phyloP scores from a whole-genome alignment of 35 echinoderm and acorn worm genomes.

The Diadema setosum region DNA sequence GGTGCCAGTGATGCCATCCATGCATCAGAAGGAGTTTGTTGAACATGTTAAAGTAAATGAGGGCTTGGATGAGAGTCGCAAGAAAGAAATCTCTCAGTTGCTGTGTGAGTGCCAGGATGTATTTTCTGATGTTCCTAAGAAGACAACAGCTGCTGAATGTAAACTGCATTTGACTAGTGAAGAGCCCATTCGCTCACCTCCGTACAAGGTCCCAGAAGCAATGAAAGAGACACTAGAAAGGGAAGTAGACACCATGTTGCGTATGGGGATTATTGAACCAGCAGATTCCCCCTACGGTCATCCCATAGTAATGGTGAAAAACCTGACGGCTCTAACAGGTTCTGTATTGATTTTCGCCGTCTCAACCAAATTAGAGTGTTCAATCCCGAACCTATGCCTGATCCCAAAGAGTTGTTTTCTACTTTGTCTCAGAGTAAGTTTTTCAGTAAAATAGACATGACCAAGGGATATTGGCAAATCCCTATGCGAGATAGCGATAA shows the following conservation, averaged over 20 bases:
- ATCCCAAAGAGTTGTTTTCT: constrained; percentile 36
- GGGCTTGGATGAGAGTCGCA: neutral
- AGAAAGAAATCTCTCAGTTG: neutral
- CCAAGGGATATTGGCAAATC: constrained; percentile 60
- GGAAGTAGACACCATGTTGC: constrained; percentile 40
- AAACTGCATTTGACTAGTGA: neutral
- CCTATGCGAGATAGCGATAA: neutral
- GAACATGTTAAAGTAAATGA: neutral
- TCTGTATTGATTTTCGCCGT: constrained; percentile 29
- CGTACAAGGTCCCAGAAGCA: constrained; percentile 25
- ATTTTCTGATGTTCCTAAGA: constrained; percentile 32
- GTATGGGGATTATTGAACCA: constrained; percentile 47
- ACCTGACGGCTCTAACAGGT: constrained; percentile 7
- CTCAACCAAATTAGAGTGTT: constrained; percentile 5
- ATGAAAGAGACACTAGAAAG: neutral
- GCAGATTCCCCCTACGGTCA: constrained; percentile 8
- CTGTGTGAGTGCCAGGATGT: too few relatives aligned
- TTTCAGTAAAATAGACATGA: constrained; percentile 56
- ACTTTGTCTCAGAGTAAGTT: neutral
- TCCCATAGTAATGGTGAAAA: constrained; percentile 42
- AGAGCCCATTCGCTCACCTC: neutral
- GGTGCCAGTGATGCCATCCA: neutral
- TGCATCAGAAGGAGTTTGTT: neutral
- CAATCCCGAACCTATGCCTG: constrained; percentile 26
- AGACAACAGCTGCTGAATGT: neutral